Conservation (phyloP, 2,113 vertebrate species). For the Ifrita kowaldi region DNA sequence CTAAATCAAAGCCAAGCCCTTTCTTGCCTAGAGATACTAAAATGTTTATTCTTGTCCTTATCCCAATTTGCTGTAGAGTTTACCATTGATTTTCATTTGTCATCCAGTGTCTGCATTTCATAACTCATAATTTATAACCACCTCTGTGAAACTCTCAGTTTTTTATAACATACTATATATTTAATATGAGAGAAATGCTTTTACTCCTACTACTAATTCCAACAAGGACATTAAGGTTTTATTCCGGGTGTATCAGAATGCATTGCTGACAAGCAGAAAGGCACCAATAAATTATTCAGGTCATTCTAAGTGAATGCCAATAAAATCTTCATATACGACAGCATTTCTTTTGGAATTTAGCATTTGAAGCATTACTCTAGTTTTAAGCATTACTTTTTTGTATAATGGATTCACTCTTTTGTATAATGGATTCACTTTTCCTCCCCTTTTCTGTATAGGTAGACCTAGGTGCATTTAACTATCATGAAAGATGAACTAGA, state of each 20-base stretch:
- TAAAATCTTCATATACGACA: neutral
- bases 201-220: neutral
- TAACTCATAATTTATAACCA: slow-evolving; percentile 3
- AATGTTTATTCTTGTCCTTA: neutral
- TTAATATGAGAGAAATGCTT: slow-evolving; percentile 10
- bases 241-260: neutral
- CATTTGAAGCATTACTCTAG: neutral
- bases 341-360: neutral
- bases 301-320: neutral
- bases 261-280: slow-evolving; percentile 2
- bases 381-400: neutral
- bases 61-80: neutral
- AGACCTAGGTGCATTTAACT: neutral
- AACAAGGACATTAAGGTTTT: slow-evolving; percentile 8
- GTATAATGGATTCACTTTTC: neutral
- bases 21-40: neutral
- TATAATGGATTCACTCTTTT: neutral
- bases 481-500: neutral
- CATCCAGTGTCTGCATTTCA: neutral
- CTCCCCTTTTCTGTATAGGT: neutral
- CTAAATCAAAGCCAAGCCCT: neutral
- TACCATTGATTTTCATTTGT: slow-evolving; percentile 16
- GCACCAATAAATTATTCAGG: slow-evolving; percentile 13
- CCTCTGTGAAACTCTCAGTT: neutral
- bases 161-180: slow-evolving; percentile 33